Evolutionary conservation across 2,113 vertebrate species (phyloP), one percentile per base, ranked within the genome.

Genomic region (Sylvilagus bachmani): DNA sequence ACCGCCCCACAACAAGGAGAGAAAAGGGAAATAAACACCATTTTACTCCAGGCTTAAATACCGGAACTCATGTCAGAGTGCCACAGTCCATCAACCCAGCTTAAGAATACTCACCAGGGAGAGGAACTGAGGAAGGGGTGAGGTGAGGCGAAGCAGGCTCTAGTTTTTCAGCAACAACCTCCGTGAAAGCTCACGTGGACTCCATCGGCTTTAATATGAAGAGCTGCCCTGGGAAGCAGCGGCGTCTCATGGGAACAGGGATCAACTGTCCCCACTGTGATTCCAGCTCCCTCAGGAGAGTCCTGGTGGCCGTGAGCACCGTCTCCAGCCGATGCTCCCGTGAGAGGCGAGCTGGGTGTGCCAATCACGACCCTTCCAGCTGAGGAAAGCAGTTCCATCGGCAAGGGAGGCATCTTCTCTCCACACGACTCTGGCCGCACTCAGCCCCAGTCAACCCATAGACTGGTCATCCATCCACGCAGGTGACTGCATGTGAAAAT

Each of bases 11-110:
- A 61, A 86, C 85, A 61, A 21, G 55, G 13, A 44, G 69, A 73
- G 58, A 58, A 61, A 88, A 73, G 25, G 64, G 27, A 93, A 93
- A 94, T 73, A 89, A 94, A n/a, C n/a, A n/a, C n/a, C n/a, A 73
- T 79, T 93, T 55, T 62, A 79, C 3, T 38, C 11, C 67, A 51
- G 67, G 36, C 16, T 61, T 66, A 27, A 49, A 49, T 61, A 67
- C 19, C 25, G 38, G 49, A 67, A 10, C 44, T 94, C 58, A 89
- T 64, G 33, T 84, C 64, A 69, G 21, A 85, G 49, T 84, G 77
- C 66, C 33, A 79, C 1, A 58, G 55, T 62, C 67, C n/a, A 74
- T 44, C 36, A 44, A 69, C 13, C 12, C 10, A 36, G 22, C 12
- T 78, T 38, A 81, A 75, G 55, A 79, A 71, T 79, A 44, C 75